phyloP scores from a whole-genome alignment of 2,113 vertebrate species.

The Corythornis madagascariensis region DNA sequence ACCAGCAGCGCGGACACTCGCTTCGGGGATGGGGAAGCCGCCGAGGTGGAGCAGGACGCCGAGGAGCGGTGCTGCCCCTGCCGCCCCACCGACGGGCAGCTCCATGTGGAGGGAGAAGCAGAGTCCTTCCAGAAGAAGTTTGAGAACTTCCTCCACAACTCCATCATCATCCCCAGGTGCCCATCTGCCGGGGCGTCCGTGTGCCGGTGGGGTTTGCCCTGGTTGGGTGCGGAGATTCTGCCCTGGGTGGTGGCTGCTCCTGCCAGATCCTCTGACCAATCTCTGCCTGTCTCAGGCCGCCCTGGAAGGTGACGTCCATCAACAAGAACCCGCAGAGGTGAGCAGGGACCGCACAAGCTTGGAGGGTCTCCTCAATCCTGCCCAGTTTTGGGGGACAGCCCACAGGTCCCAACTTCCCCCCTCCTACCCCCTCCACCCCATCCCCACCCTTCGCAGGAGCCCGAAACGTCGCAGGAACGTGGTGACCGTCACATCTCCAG shows the following conservation, averaged over 20 bases:
- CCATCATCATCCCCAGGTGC: slow-evolving; percentile 83
- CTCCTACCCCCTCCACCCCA: not conserved
- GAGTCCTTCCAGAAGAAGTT: slow-evolving; percentile 84
- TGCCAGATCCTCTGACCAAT: not conserved
- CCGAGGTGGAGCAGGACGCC: slow-evolving; percentile 4
- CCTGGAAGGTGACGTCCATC: slow-evolving; percentile 81
- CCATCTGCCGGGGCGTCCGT: accelerated
- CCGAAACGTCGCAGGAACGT: slow-evolving; percentile 53
- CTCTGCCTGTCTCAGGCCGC: slow-evolving; percentile 59
- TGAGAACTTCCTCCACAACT: slow-evolving; percentile 82
- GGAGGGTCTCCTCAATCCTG: not conserved
- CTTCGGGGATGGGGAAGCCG: slow-evolving; percentile 54
- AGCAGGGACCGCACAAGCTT: not conserved
- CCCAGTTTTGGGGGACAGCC: not conserved
- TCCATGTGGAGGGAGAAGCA: slow-evolving; percentile 58
- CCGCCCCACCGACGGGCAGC: slow-evolving; percentile 57
- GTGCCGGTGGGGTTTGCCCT: not conserved
- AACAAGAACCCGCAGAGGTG: slow-evolving; percentile 75
- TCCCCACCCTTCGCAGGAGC: not conserved
- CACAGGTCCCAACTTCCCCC: accelerated
- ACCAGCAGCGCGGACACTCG: slow-evolving; percentile 77
- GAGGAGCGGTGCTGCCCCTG: slow-evolving; percentile 79
- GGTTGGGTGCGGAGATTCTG: not conserved
- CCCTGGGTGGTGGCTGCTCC: not conserved
- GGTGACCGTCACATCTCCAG: not conserved